phyloP scores from a whole-genome alignment of 2,888 invertebrate genomes.

The Nipponacmea schrenckii region DNA sequence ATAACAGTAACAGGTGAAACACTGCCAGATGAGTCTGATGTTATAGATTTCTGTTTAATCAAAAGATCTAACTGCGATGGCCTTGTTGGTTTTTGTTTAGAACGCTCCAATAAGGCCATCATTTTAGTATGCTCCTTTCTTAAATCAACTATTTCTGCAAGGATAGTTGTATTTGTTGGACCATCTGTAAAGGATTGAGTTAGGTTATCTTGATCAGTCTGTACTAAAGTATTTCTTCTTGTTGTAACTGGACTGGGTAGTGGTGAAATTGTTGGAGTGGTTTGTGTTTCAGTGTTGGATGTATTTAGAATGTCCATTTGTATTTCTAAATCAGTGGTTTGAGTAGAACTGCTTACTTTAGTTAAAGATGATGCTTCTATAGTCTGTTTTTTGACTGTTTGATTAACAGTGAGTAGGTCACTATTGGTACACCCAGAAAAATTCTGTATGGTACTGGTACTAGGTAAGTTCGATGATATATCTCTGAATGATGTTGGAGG shows the following conservation, averaged over 20 bases:
- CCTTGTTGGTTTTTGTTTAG: conserved; percentile 16
- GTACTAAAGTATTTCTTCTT: background rate
- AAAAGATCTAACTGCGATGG: conserved; percentile 14
- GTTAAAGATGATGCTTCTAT: background rate
- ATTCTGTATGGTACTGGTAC: background rate
- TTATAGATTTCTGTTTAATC: background rate
- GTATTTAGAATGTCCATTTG: conserved; percentile 5
- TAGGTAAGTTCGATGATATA: background rate
- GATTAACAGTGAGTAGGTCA: background rate
- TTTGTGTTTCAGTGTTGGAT: conserved; percentile 17
- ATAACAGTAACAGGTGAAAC: conserved; percentile 7
- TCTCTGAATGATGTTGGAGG: background rate
- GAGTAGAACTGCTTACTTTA: background rate
- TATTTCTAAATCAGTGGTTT: background rate
- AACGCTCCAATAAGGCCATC: conserved; percentile 46
- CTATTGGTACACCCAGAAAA: background rate
- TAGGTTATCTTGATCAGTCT: background rate
- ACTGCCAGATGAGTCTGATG: conserved; percentile 5
- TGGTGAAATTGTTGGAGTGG: background rate
- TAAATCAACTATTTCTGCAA: conserved; percentile 50
- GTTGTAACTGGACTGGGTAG: background rate
- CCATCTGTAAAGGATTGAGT: background rate
- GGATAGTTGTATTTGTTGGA: conserved; percentile 11
- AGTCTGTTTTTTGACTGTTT: too few relatives aligned
- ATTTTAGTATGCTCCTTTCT: conserved; percentile 52